Evolutionary conservation across 53 echinoderm and acorn worm genomes (phyloP), one percentile per base, ranked within the genome.

Genomic region (Hippasteria phrygiana): DNA sequence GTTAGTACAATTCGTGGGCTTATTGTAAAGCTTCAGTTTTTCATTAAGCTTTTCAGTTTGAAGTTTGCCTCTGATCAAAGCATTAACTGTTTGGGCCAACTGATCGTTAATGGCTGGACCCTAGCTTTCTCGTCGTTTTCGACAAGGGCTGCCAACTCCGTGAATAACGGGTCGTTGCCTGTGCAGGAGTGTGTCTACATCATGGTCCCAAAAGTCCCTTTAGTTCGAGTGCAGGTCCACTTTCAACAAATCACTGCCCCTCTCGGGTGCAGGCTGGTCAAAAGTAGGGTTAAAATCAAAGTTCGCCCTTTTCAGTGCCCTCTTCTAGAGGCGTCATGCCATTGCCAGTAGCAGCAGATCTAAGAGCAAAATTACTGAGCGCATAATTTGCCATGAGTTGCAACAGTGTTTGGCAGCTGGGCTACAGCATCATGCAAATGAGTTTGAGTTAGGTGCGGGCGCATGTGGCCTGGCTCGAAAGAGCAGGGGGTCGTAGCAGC

Each of bases 41-140:
- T 55, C 33, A 46, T 74, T 55, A 0, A 39, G 20, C n/a, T 71
- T 86, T 7, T 34, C 47, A 66, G 50, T 31, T 31, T 71, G 55
- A 47, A 46, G 70, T 71, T 46, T 71, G 39, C 50, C 86, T 66
- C 20, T 85, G 45, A 66, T n/a, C 32, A 67, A 14, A 35, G 71
- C 31, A 35, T 20, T 0, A 2, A 18, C 11, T 24, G 46, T 46
- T n/a, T 86, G 31, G 27, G 65, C 37, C 16, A 71, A 40, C 41
- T 71, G 39, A n/a, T 71, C 39, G 27, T 71, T 38, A 17, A 71
- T 71, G 41, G 71, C 38, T 40, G 71, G 71, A 2, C 71, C 71
- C 71, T 39, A n/a, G n/a, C 71, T 71, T 39, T 39, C 40, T 71
- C 17, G 41, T 71, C 40, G 27, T 71, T 71, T 71, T 71, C 40